Base-by-base conservation (phyloP, 2,113 vertebrate genomes). In the Rallus limicola region DNA sequence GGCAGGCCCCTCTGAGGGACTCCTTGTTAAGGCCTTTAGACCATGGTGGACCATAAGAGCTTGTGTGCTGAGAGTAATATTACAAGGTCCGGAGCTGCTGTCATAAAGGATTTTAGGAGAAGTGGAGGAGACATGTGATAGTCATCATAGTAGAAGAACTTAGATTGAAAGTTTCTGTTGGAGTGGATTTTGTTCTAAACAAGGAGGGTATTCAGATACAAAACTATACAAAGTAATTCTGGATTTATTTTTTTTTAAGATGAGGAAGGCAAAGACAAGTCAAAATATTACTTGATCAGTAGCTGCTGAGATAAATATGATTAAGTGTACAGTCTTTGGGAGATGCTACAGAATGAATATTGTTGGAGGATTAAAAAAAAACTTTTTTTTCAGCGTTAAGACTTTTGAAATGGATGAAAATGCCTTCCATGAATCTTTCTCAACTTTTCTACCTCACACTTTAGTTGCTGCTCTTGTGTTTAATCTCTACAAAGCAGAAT, bases 231-330 rank as follows among this genome's bases (percentile, higher is more conserved):
- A 13, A 55, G 7, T 46, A 11, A 70, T 63, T 85, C 25, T 68
- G 34, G 9, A 6, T 29, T 31, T 0, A 13, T 52, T 26, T 58
- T 79, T 63, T 42, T 2, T n/a, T n/a, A 75, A 80, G 75, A 82
- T 25, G 34, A 88, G 55, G 10, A 16, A 42, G 34, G 26, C 59
- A 58, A 84, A 86, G 59, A 46, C 14, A 62, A 84, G 24, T 80
- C 38, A 72, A 78, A 86, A 29, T 71, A 42, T 33, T 64, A 34
- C 44, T 36, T 0, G 0, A 44, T 75, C 19, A 46, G 0, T 63
- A 50, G 19, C 60, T 75, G 15, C 42, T 56, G 29, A 63, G 52
- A n/a, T 78, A 81, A 84, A 40, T 70, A n/a, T 29, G 77, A 26
- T 24, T 36, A 29, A 71, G 25, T 40, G 48, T 44, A 15, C 40